Evolutionary conservation across 2,113 vertebrate genomes (phyloP).

Genomic region (Melospiza melodia): DNA sequence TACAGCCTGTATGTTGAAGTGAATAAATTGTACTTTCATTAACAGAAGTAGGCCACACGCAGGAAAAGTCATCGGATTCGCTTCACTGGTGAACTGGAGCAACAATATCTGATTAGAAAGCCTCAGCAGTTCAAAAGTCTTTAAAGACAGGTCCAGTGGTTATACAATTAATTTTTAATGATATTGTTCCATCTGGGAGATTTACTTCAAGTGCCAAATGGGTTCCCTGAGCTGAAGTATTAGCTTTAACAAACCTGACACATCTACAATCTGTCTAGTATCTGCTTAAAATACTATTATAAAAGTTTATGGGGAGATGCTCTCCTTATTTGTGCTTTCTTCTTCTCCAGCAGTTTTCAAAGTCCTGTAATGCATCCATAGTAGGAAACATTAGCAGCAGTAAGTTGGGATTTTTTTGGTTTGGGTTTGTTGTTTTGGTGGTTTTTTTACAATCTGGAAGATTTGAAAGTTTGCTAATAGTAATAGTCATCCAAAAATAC

Average conservation of each 20-base stretch:
- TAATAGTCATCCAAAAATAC: neutral
- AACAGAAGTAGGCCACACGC: constrained; percentile 43
- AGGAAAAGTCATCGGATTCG: constrained; percentile 51
- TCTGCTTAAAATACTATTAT: constrained; percentile 21
- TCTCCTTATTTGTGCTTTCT: neutral
- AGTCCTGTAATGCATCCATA: neutral
- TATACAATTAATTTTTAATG: constrained; percentile 80
- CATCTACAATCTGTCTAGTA: neutral
- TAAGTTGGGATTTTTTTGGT: rapidly evolving
- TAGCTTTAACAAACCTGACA: constrained; percentile 54
- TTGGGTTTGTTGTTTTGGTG: too few species aligned
- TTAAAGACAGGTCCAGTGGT: constrained; percentile 67
- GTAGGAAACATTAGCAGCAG: neutral
- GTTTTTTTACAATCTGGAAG: neutral
- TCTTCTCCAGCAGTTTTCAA: neutral
- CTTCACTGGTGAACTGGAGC: constrained; percentile 70
- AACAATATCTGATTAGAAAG: constrained; percentile 66
- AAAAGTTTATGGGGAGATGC: constrained; percentile 10
- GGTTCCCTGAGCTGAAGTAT: constrained; percentile 34
- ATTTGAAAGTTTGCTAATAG: neutral
- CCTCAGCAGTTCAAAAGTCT: constrained; percentile 69
- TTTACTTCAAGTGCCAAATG: constrained; percentile 61
- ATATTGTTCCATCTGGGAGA: constrained; percentile 70
- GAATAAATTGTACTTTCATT: constrained; percentile 57
- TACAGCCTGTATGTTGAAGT: constrained; percentile 21